Evolutionary conservation across 2,797 vertebrate species (phyloP), one percentile per base, ranked within the genome.

Genomic region (Gymnopithys bicolor): DNA sequence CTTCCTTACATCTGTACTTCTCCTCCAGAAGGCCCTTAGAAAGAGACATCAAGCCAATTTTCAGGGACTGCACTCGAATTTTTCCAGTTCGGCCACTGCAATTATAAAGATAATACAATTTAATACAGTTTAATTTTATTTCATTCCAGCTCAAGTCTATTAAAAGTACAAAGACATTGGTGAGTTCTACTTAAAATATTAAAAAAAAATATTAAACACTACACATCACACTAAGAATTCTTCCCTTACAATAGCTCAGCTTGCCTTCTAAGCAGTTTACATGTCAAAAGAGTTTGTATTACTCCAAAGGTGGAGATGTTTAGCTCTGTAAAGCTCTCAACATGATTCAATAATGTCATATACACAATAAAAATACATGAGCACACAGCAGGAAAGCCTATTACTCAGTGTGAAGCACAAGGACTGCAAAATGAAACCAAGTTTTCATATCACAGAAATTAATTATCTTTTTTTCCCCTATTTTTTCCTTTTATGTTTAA

Each of bases 21-120:
- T 99, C 99, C 95, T 99, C 99, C 96, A 99, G 97, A 92, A 99
- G 98, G 55, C 99, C 99, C 95, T 99, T 99, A 87, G 98, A 99
- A 84, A 99, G 98, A 84, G 98, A 99, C 63, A 99, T 99, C 95
- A 99, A 96, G 66, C 99, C 99, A 67, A 99, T 99, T 98, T 99
- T 99, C 98, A 99, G 98, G 84, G 99, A 99, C 85, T 99, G 98
- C 83, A 99, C 98, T 41, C 99, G 98, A 86, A 99, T 99, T 98
- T 99, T 99, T 93, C 99, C 99, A 89, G 98, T 99, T 87, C 99
- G 99, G 84, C 99, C 99, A 62, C 99, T 99, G 97, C 93, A 97
- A 98, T 96, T 2, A 90, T 22, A 97, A 96, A 73, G 92, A 95
- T 13, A 58, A 79, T 41, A 92, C 28, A 43, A 93, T 73, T 90